These are phyloP conservation scores for Butastur rufipennis DNA, from an alignment of 2,113 vertebrate species.

Conservation along the genomic window DNA sequence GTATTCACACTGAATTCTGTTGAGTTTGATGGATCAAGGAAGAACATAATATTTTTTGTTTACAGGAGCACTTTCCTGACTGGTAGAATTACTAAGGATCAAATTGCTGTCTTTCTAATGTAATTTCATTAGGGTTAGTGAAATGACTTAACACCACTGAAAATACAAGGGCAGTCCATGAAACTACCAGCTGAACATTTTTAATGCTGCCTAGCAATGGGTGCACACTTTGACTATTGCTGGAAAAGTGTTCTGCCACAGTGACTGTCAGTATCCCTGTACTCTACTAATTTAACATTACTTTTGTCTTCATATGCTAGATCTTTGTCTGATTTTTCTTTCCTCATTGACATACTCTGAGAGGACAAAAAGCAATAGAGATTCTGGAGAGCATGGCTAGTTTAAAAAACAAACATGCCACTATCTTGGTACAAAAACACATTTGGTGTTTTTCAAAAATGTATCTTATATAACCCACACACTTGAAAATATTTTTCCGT, in stretches of 20 bases:
- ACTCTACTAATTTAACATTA: constrained; percentile 29
- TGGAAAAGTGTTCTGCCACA: not conserved
- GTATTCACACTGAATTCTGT: not conserved
- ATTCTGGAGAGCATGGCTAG: constrained; percentile 14
- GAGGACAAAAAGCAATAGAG: not conserved
- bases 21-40: not conserved
- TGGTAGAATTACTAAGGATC: not conserved
- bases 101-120: not conserved
- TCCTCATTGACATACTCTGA: not conserved
- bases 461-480: not conserved
- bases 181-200: not conserved
- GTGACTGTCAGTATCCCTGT: not conserved
- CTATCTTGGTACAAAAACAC: not conserved
- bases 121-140: not conserved
- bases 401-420: not conserved
- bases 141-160: not conserved
- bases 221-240: not conserved
- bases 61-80: not conserved
- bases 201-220: not conserved
- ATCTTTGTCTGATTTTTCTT: constrained; percentile 35
- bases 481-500: not conserved
- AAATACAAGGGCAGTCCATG: not conserved
- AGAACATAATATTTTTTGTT: not conserved
- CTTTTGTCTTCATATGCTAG: constrained; percentile 45
- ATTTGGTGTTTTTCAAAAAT: not conserved